These are phyloP conservation scores for Drosophila bifasciata DNA, from an alignment of 1,140 invertebrate genomes.

Conservation along the genomic window DNA sequence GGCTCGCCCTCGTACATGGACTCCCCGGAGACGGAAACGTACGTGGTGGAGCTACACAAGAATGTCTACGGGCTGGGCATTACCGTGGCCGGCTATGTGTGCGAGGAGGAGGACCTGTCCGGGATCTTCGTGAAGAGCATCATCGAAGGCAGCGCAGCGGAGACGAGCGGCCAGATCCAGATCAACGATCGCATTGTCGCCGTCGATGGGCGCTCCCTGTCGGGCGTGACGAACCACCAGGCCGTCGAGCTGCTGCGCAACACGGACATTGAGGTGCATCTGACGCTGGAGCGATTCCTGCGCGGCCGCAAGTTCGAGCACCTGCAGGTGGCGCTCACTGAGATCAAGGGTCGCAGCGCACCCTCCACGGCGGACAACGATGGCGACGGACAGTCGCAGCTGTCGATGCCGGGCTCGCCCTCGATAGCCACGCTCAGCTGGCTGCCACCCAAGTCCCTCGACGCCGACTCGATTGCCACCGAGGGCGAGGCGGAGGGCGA, in stretches of 20 bases:
- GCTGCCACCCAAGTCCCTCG: slow-evolving; percentile 86
- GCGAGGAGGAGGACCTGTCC: slow-evolving; percentile 93
- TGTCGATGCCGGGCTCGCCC: slow-evolving; percentile 87
- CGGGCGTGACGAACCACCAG: slow-evolving; percentile 94
- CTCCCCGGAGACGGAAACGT: slow-evolving; percentile 86
- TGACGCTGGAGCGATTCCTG: slow-evolving; percentile 93
- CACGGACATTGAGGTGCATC: slow-evolving; percentile 91
- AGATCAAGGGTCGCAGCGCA: slow-evolving; percentile 85
- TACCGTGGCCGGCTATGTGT: slow-evolving; percentile 89
- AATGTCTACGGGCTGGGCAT: slow-evolving; percentile 89
- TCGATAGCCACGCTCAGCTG: slow-evolving; percentile 91
- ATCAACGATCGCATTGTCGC: slow-evolving; percentile 96
- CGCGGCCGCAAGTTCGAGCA: slow-evolving; percentile 95
- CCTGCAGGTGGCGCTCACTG: slow-evolving; percentile 91
- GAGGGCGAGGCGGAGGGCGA: slow-evolving; percentile 72
- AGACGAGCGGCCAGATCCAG: slow-evolving; percentile 93
- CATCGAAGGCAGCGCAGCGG: slow-evolving; percentile 95
- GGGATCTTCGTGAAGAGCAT: slow-evolving; percentile 97
- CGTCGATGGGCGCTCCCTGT: slow-evolving; percentile 92
- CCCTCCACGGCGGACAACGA: slow-evolving; percentile 39
- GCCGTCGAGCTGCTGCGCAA: slow-evolving; percentile 93
- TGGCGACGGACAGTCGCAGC: slow-evolving; percentile 85
- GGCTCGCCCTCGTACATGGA: slow-evolving; percentile 72
- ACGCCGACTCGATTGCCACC: slow-evolving; percentile 86
- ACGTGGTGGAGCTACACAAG: slow-evolving; percentile 87